These are phyloP conservation scores for Petromus typicus DNA, from an alignment of 2,113 vertebrate species.

Conservation along the genomic window DNA sequence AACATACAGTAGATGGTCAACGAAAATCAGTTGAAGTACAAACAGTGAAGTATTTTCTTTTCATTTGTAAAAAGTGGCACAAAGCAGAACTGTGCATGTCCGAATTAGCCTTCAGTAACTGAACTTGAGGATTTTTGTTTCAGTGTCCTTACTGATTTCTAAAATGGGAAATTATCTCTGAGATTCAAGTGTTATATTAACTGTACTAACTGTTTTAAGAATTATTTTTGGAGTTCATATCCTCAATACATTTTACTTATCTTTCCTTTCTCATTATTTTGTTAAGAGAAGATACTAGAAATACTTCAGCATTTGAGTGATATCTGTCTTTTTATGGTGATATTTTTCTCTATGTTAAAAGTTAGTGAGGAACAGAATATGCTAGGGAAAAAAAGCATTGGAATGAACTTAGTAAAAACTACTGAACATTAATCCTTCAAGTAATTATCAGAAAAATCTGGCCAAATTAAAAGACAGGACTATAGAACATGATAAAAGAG, in stretches of 20 bases:
- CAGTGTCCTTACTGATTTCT: not conserved
- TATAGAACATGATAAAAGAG: not conserved
- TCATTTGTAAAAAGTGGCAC: not conserved
- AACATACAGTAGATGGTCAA: not conserved
- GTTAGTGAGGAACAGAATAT: not conserved
- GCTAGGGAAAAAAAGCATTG: not conserved
- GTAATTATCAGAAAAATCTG: not conserved
- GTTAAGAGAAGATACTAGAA: slow-evolving; percentile 7
- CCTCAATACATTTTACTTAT: not conserved
- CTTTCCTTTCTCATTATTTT: slow-evolving; percentile 9
- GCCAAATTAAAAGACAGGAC: not conserved
- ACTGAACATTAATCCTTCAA: not conserved
- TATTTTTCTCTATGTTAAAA: slow-evolving; percentile 49
- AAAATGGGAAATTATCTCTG: not conserved
- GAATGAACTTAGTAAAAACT: not conserved
- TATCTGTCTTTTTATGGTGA: not conserved
- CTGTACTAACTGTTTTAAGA: not conserved
- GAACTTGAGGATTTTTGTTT: not conserved
- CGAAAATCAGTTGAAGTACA: not conserved
- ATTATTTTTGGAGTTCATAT: not conserved
- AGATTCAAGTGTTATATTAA: not conserved
- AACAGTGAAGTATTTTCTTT: not conserved
- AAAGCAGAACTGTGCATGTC: not conserved
- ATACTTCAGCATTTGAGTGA: not conserved
- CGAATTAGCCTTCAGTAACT: not conserved